Base-by-base conservation (phyloP, 1,140 invertebrate species). In the Macrobrachium nipponense region DNA sequence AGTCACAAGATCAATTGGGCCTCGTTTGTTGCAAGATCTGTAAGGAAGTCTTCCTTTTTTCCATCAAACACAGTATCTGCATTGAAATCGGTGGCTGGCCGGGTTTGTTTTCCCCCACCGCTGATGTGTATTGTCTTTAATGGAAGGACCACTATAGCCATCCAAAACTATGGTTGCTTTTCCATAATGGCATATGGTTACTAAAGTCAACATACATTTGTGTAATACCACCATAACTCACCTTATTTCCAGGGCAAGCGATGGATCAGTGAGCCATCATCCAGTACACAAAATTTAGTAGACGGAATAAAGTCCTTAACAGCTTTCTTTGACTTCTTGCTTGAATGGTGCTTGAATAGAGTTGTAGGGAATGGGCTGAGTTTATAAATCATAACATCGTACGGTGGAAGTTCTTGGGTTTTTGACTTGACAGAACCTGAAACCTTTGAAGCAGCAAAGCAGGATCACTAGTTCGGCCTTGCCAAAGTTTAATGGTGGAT, bases 81-180 rank as follows among this genome's bases (percentile, higher is more conserved):
- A 73, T 73, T 10, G 20, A 73, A 73, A 5, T 27, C 5, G 17
- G 23, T 73, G 70, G 23, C 23, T 43, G 10, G 70, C 5, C 7
- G 18, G 70, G 70, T 23, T 23, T 18, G 5, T n/a, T n/a, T n/a
- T n/a, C n/a, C n/a, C n/a, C n/a, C n/a, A n/a, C n/a, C n/a, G n/a
- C n/a, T n/a, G n/a, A n/a, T n/a, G n/a, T n/a, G n/a, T n/a, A n/a
- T n/a, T n/a, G n/a, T n/a, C n/a, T n/a, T n/a, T n/a, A n/a, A n/a
- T n/a, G n/a, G n/a, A n/a, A n/a, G n/a, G n/a, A n/a, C n/a, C n/a
- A n/a, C n/a, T n/a, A n/a, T n/a, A 73, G 7, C 70, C n/a, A 73
- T 73, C 70, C 6, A 73, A 73, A 23, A 73, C 36, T 73, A 73
- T 44, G 70, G n/a, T 73, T 73, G 70, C 20, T 17, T 43, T 73